Base-by-base conservation (phyloP, 2,888 invertebrate species). In the Germaria angustata region DNA sequence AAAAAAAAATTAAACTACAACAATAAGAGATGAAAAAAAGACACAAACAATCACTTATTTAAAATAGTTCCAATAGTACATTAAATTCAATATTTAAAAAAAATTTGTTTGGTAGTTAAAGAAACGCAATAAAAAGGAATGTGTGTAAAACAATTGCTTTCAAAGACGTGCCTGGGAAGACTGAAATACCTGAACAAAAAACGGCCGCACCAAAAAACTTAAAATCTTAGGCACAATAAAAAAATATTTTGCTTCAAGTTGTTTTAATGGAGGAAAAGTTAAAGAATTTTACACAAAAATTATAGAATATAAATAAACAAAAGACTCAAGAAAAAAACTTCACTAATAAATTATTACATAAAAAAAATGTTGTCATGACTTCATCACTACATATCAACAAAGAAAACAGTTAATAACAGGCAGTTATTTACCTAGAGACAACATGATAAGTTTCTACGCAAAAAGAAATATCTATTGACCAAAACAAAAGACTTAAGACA, bases 61-160 rank as follows among this genome's bases (percentile, higher is more conserved):
- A 69, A 75, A 79, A 82, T 81, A 81, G 78, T 75, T 73, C 22
- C 69, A 79, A 79, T 75, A 51, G 41, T 41, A 65, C 22, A 69
- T 49, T 41, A 39, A 44, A 41, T 49, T n/a, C 49, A 28, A 17
- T 39, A 36, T 32, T 9, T n/a, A 32, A 20, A 57, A 39, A 39
- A 20, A 49, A 36, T 59, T 39, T 39, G n/a, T 68, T 41, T 9
- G 22, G 24, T 28, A 36, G 17, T 15, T 22, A 51, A 44, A 59
- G 44, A 44, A 73, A 51, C 15, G 9, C 15, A 36, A 20, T 20
- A 17, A 53, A 53, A 66, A 49, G 53, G 36, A 61, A 53, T 66
- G 44, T 59, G 44, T 57, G 46, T 77, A 66, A 71, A 71, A 59
- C 44, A 79, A 75, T 82, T 61, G 71, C 66, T 77, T 44, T 39